These are phyloP conservation scores for Tetrax tetrax DNA, from an alignment of 2,113 vertebrate species.

Conservation along the genomic window DNA sequence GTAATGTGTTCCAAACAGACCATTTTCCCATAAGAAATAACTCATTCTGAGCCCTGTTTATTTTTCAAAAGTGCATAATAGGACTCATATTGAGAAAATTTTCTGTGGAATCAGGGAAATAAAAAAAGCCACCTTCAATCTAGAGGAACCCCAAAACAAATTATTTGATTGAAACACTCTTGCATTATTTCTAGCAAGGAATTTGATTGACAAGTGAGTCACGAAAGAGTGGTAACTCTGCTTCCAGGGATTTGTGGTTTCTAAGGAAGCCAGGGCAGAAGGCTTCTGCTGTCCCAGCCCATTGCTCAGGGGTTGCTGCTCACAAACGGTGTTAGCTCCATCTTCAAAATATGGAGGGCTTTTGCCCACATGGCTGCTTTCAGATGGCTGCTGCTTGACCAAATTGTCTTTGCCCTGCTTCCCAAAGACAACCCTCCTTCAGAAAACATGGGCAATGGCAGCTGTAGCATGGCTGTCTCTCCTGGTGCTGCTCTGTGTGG, in stretches of 20 bases:
- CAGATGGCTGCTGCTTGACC: neutral
- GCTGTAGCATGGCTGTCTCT: neutral
- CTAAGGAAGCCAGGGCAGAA: neutral
- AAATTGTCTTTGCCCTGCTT: neutral
- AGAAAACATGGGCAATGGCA: neutral
- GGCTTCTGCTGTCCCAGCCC: neutral
- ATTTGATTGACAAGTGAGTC: neutral
- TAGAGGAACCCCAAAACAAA: neutral
- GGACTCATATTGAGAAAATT: neutral
- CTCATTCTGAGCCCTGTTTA: constrained; percentile 3
- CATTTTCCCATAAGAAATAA: neutral
- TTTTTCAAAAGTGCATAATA: neutral
- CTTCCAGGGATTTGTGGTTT: neutral
- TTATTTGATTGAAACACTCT: neutral
- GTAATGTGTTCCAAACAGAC: constrained; percentile 26
- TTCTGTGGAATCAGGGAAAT: neutral
- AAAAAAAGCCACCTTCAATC: neutral
- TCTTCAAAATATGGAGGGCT: neutral
- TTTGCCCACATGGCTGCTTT: neutral
- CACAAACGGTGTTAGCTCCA: neutral
- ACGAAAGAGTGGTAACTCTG: neutral
- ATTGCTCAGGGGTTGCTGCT: neutral
- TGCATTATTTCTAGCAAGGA: neutral
- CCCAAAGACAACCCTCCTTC: neutral
- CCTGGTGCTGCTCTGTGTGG: too few species aligned